Conservation (phyloP, 1,140 invertebrate species). For the Leptinotarsa defecta region DNA sequence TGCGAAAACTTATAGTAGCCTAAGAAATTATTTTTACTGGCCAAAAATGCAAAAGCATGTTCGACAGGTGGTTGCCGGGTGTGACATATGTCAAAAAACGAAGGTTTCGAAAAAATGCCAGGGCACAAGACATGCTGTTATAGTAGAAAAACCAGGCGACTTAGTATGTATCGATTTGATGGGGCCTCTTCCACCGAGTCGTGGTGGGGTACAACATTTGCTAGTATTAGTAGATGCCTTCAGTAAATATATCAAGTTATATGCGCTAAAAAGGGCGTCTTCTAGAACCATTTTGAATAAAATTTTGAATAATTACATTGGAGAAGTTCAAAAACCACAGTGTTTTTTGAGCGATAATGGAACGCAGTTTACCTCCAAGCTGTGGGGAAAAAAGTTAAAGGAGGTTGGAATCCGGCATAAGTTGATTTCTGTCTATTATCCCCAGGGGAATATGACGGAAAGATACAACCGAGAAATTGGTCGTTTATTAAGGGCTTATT, state of each 20-base stretch:
- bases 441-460: constrained; percentile 21
- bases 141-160: not conserved
- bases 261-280: not conserved
- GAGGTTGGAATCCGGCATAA: not conserved
- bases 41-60: constrained; percentile 10
- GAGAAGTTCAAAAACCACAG: not conserved
- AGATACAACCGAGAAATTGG: constrained; percentile 20
- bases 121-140: not conserved
- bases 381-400: not conserved
- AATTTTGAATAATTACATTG: not conserved
- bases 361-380: not conserved
- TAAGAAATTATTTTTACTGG: constrained; percentile 14
- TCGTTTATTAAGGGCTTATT: constrained; percentile 22
- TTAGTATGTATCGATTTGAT: constrained; percentile 9
- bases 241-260: not conserved
- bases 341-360: not conserved
- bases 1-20: constrained; percentile 5
- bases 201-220: not conserved
- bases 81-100: constrained; percentile 27
- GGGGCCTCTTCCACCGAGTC: not conserved
- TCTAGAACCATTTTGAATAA: not conserved
- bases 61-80: not conserved
- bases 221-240: constrained; percentile 1
- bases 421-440: constrained; percentile 21
- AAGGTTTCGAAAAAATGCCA: not conserved